Evolutionary conservation across 2,888 invertebrate species (phyloP), one percentile per base, ranked within the genome.

Genomic region (Galerucella pusilla): DNA sequence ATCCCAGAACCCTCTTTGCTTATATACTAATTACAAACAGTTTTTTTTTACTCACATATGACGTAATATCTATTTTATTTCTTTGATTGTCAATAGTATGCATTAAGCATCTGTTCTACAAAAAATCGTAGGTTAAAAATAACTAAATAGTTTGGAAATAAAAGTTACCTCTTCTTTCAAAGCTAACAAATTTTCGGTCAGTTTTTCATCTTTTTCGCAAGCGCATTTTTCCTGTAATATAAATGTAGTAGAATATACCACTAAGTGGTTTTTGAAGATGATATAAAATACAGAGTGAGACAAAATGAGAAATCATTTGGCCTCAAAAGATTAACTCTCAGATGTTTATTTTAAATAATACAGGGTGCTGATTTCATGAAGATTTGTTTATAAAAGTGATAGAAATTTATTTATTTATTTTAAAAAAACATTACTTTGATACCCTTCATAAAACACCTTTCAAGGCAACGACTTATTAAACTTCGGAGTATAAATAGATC

Each of bases 81-180:
- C 76, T 80, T 61, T 79, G 71, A 64, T 64, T 71, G 65, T 80
- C 80, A 64, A 81, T 71, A 16, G 71, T 77, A n/a, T 79, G 65
- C 20, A 79, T 68, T 70, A 83, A 80, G 75, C 75, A 76, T 68
- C 79, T 68, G 61, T 83, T 83, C 82, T 83, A 73, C 75, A 81
- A 82, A 59, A 75, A 75, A 54, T 49, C 49, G 7, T 70, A 54
- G 46, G n/a, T 59, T 54, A 57, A 49, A 35, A 42, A 68, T 45
- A 54, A 20, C 7, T 68, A 72, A 64, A 64, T 69, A 59, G n/a
- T 20, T 64, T 14, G 42, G 12, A 61, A 61, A 1, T 25, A 12
- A 49, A 14, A 25, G 64, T 78, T 76, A 82, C 82, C 82, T 82
- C 80, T 63, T 82, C 75, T 61, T 81, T 81, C 64, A 81, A 70